Percentiles rank a stretch among this genome's conserved stretches.
Evolutionary conservation across 2,888 invertebrate species (phyloP).

Genomic region (Molanna angustata): DNA sequence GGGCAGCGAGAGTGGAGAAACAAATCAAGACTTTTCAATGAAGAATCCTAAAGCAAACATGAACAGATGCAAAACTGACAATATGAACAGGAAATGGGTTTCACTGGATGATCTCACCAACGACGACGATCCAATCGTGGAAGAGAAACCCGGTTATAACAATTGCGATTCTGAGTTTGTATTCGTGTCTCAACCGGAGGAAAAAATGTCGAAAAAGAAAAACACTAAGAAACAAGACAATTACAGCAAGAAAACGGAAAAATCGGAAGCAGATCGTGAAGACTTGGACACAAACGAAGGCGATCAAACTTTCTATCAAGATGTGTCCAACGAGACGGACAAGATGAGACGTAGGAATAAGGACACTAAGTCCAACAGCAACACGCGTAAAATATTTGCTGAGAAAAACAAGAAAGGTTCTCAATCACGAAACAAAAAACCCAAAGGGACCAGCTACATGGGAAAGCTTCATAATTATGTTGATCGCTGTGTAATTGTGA

Average conservation of each 20-base stretch:
- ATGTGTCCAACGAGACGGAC: constrained; percentile 21
- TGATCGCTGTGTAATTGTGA: constrained; percentile 57
- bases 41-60: constrained; percentile 45
- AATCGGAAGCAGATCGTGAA: constrained; percentile 44
- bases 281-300: constrained; percentile 42
- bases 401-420: constrained; percentile 52
- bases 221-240: constrained; percentile 45
- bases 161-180: constrained; percentile 45
- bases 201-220: constrained; percentile 50
- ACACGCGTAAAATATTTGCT: constrained; percentile 38
- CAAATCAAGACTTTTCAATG: constrained; percentile 37
- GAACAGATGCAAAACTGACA: constrained; percentile 49
- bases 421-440: constrained; percentile 45
- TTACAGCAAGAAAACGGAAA: constrained; percentile 41
- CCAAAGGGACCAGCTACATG: constrained; percentile 47
- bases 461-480: constrained; percentile 48
- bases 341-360: constrained; percentile 22
- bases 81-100: constrained; percentile 57
- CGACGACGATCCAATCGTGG: constrained; percentile 35
- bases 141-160: constrained; percentile 34
- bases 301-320: constrained; percentile 20
- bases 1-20: constrained; percentile 53
- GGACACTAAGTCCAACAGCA: constrained; percentile 20
- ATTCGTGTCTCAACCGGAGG: constrained; percentile 47
- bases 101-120: constrained; percentile 56